These are phyloP conservation scores for Globia sparganii DNA, from an alignment of 2,888 invertebrate species.

Conservation along the genomic window DNA sequence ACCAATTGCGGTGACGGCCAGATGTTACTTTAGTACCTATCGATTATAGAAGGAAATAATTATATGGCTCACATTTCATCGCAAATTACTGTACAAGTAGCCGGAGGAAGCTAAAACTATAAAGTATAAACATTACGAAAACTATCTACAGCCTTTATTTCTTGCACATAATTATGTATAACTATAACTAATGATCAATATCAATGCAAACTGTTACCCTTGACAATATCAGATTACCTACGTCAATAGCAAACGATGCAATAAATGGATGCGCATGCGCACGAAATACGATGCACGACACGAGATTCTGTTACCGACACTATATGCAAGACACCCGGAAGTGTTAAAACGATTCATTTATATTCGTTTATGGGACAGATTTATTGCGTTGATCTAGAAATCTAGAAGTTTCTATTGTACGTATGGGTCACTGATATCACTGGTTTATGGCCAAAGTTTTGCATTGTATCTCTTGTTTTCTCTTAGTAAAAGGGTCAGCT, in stretches of 20 bases:
- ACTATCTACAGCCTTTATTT: background rate
- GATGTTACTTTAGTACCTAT: background rate
- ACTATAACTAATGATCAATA: background rate
- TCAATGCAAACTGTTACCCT: slow-evolving; percentile 9
- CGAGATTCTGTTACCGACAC: slow-evolving; percentile 34
- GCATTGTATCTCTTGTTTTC: background rate
- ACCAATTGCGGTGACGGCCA: background rate
- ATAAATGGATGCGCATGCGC: slow-evolving; percentile 33
- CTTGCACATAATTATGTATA: background rate
- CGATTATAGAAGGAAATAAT: background rate
- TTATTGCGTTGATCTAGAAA: slow-evolving; percentile 18
- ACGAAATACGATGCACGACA: slow-evolving; percentile 44
- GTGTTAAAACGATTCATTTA: slow-evolving; percentile 37
- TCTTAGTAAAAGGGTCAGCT: background rate
- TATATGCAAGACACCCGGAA: slow-evolving; percentile 18
- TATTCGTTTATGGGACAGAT: slow-evolving; percentile 18
- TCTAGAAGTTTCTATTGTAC: slow-evolving; percentile 11
- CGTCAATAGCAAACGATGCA: slow-evolving; percentile 35
- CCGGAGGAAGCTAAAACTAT: background rate
- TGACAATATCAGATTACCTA: slow-evolving; percentile 30
- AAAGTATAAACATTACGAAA: background rate
- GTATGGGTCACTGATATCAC: too few relatives aligned
- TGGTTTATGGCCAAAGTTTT: too few relatives aligned
- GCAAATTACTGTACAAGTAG: background rate
- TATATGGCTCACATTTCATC: background rate